Base-by-base conservation (phyloP, 2,888 invertebrate genomes). In the Melieria omissa region DNA sequence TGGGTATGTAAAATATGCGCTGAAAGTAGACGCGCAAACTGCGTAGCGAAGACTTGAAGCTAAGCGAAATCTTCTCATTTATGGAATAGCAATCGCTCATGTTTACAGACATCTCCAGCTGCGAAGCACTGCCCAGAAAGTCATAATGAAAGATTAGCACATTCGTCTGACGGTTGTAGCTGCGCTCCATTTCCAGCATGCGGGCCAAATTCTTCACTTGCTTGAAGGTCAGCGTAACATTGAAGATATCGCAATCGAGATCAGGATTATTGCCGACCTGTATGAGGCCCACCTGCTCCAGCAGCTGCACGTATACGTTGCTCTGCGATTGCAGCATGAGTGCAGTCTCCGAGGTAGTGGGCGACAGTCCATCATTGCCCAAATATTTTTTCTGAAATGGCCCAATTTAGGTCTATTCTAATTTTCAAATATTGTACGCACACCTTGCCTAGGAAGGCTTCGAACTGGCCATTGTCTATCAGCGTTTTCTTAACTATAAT, bases 401-500 rank as follows among this genome's bases (percentile, higher is more conserved):
- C n/a, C 46, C 29, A 1, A 62, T 44, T 42, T 54, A 42, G 5
- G 4, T 44, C 10, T 16, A 9, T 14, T 41, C 9, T 10, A 10
- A 29, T 10, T 64, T 47, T 16, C 41, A 46, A 46, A 54, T 65
- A 42, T 64, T 65, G 4, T 4, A 45, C 5, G 73, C 78, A 78
- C 66, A 83, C 83, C 42, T 77, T 75, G 14, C 81, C 78, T 70
- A 82, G 74, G 9, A 79, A 73, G 45, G 74, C 75, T 41, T 83
- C 80, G 16, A 85, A 80, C 29, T 83, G 79, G 7, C 81, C 79
- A 41, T 74, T 75, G 16, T 80, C 78, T 10, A 85, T 68, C 1
- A 85, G 66, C 4, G 76, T 77, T 77, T 90, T 89, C 74, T 91
- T 91, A 77, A 91, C 89, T 41, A 92, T 87, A 0, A 90, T 88